These are phyloP conservation scores for Molanna angustata DNA, from an alignment of 2,888 invertebrate species.

Conservation along the genomic window DNA sequence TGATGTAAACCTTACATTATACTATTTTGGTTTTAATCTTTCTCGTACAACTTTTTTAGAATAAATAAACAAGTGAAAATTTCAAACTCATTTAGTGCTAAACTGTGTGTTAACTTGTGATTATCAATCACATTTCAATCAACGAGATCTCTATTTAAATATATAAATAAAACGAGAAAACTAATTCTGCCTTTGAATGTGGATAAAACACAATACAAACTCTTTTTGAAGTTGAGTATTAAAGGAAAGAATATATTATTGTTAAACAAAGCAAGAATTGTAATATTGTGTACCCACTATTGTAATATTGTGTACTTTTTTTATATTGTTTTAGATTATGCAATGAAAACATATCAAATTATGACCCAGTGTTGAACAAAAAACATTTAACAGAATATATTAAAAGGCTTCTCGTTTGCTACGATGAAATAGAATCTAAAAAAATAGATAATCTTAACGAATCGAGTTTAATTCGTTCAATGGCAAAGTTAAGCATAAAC, in stretches of 20 bases:
- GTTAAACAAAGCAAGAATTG: not conserved
- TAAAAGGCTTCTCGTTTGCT: slow-evolving; percentile 60
- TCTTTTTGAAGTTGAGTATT: not conserved
- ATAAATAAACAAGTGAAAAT: no score
- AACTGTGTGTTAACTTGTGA: no score
- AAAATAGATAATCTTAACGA: not conserved
- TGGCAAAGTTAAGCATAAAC: slow-evolving; percentile 1
- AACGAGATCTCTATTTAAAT: no score
- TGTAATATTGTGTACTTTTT: no score
- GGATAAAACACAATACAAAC: not conserved
- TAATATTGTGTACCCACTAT: no score
- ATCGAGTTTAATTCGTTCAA: slow-evolving; percentile 4
- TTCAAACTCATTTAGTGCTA: no score
- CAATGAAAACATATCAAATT: slow-evolving; percentile 54
- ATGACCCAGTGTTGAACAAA: slow-evolving; percentile 67
- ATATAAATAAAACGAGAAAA: no score
- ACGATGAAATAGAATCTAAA: slow-evolving; percentile 45
- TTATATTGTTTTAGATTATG: slow-evolving; percentile 54
- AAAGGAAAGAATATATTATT: not conserved
- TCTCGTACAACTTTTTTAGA: no score
- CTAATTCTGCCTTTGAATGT: not conserved
- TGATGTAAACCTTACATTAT: no score
- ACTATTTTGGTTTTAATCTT: no score
- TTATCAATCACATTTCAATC: no score
- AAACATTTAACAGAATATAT: slow-evolving; percentile 71